phyloP scores from a whole-genome alignment of 2,888 invertebrate species.

The Drosophila percnosoma region DNA sequence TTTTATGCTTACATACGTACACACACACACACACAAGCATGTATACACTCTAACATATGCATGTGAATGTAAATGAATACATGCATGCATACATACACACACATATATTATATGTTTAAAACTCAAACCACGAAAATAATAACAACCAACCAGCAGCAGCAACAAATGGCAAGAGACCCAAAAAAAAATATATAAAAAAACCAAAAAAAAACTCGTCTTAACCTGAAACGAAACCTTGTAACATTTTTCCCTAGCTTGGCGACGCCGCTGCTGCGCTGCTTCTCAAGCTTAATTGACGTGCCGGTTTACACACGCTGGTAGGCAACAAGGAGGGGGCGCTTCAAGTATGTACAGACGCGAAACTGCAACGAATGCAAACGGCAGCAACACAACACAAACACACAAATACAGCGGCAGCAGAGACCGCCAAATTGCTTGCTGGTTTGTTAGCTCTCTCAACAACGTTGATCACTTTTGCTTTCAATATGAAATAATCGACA shows the following conservation, averaged over 20 bases:
- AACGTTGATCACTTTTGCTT: slow-evolving; percentile 84
- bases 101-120: slow-evolving; percentile 36
- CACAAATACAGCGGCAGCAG: slow-evolving; percentile 34
- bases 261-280: slow-evolving; percentile 67
- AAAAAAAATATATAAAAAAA: slow-evolving; percentile 44
- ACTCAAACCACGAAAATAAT: slow-evolving; percentile 54
- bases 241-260: slow-evolving; percentile 79
- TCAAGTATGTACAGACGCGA: slow-evolving; percentile 30
- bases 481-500: slow-evolving; percentile 84
- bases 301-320: slow-evolving; percentile 55
- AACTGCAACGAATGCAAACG: slow-evolving; percentile 57
- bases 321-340: slow-evolving; percentile 40
- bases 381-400: slow-evolving; percentile 50
- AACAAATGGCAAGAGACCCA: slow-evolving; percentile 62
- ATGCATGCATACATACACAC: neutral
- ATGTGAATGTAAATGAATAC: slow-evolving; percentile 7
- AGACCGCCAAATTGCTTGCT: slow-evolving; percentile 35
- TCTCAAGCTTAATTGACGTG: slow-evolving; percentile 78
- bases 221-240: slow-evolving; percentile 83
- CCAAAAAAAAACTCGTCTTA: slow-evolving; percentile 72
- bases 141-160: slow-evolving; percentile 45
- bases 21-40: slow-evolving; percentile 1
- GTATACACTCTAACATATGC: neutral
- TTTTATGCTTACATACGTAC: slow-evolving; percentile 20
- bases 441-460: slow-evolving; percentile 44